These are phyloP conservation scores for Larimichthys crocea DNA, from an alignment of 2,113 vertebrate genomes.

Conservation along the genomic window DNA sequence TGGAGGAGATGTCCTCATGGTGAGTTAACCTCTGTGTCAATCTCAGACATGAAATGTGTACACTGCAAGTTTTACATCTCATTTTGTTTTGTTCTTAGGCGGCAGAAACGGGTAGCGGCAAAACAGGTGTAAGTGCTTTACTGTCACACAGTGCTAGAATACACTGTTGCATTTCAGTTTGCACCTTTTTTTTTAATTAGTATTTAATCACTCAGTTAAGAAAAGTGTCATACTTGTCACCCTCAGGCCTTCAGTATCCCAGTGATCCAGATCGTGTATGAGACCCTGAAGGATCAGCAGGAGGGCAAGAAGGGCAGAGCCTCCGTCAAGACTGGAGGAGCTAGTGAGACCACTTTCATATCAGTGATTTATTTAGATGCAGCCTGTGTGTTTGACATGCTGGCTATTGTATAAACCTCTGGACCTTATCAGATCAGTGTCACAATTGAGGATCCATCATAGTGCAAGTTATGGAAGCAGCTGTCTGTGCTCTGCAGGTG, in stretches of 20 bases:
- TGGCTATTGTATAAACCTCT: background rate
- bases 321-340: constrained; percentile 91
- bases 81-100: constrained; percentile 82
- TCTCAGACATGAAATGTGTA: background rate
- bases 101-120: constrained; percentile 98
- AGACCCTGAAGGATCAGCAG: constrained; percentile 96
- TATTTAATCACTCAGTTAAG: too few relatives aligned
- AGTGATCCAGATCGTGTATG: constrained; percentile 98
- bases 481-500: background rate
- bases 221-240: background rate
- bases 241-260: constrained; percentile 96
- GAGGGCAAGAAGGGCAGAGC: constrained; percentile 96
- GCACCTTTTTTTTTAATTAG: background rate
- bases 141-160: background rate
- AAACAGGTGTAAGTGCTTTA: constrained; percentile 93
- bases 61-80: background rate
- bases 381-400: background rate
- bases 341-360: constrained; percentile 80
- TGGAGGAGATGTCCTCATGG: constrained; percentile 98
- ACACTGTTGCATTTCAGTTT: background rate
- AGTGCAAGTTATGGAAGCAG: background rate
- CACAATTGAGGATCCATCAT: background rate
- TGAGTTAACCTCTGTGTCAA: constrained; percentile 58
- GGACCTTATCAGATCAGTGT: background rate
- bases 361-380: background rate